Evolutionary conservation across 2,113 vertebrate genomes (phyloP), one percentile per base, ranked within the genome.

Genomic region (Serinus canaria): DNA sequence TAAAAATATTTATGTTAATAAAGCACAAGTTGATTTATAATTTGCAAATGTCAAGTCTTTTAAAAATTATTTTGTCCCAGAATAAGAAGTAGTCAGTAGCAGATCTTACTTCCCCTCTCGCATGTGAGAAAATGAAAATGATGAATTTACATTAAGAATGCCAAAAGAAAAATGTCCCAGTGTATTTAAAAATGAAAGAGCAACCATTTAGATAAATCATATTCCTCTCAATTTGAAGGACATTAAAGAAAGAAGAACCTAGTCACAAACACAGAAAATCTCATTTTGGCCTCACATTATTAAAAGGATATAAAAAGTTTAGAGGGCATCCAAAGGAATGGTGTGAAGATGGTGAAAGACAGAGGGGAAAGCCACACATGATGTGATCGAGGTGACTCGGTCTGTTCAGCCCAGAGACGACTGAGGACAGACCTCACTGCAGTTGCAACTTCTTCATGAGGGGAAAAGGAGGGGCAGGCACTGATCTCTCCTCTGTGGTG

Each of bases 341-440:
- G 14, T 60, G 10, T 27, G 17, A 69, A 52, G 37, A 7, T 18
- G 18, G 33, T 37, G 46, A 77, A 87, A 15, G 31, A 20, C 14
- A 22, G 31, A 75, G 31, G 25, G 25, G 25, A 37, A 50, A 50
- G 6, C 20, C 9, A 21, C 21, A 9, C 7, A 11, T 6, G 6
- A 13, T 13, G 37, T 52, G 21, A 6, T 4, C 15, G 44, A 52
- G 13, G 37, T 43, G 25, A 14, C 24, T 75, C 30, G 43, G 13
- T 4, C 19, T 50, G 10, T 15, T 59, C 25, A 44, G 9, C 14
- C 11, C 37, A 6, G 13, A 70, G 15, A 25, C 59, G 11, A 44
- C 37, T 31, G 72, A 59, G 10, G 10, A 0, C 0, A 3, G 10
- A 43, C 13, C 16, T 52, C 31, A 31, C 1, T 22, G 37, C 52